phyloP scores from a whole-genome alignment of 2,113 vertebrate species.

The Actinemys pallida region DNA sequence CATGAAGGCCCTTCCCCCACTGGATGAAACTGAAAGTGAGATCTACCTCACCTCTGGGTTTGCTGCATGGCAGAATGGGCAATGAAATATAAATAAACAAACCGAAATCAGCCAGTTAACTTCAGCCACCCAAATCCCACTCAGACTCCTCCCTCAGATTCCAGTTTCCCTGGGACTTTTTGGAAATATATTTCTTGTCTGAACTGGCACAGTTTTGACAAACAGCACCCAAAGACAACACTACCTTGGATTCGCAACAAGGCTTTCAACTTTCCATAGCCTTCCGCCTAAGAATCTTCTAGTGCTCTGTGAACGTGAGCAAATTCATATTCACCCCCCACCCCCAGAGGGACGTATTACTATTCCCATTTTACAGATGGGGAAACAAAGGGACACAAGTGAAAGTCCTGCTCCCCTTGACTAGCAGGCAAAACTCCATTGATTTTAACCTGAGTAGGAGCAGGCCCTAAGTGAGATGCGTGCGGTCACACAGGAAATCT shows the following conservation, averaged over 20 bases:
- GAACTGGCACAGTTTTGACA: background rate
- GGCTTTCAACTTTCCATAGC: background rate
- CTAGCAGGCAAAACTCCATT: background rate
- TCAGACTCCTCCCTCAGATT: background rate
- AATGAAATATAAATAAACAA: background rate
- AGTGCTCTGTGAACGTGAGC: background rate
- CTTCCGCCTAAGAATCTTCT: rapidly evolving
- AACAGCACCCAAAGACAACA: background rate
- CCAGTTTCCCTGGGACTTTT: background rate
- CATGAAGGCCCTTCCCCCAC: background rate
- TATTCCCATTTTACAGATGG: background rate
- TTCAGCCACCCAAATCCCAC: background rate
- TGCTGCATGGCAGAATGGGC: background rate
- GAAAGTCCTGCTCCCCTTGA: background rate
- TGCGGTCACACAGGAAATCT: background rate
- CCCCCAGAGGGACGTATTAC: background rate
- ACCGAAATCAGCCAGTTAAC: background rate
- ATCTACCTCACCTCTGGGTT: background rate
- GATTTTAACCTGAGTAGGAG: background rate
- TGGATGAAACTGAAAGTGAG: background rate
- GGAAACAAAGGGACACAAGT: background rate
- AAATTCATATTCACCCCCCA: background rate
- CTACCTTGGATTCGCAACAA: background rate
- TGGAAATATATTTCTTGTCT: background rate
- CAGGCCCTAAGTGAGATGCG: background rate